phyloP scores from a whole-genome alignment of 2,888 invertebrate species.

The Epistrophella euchroma region DNA sequence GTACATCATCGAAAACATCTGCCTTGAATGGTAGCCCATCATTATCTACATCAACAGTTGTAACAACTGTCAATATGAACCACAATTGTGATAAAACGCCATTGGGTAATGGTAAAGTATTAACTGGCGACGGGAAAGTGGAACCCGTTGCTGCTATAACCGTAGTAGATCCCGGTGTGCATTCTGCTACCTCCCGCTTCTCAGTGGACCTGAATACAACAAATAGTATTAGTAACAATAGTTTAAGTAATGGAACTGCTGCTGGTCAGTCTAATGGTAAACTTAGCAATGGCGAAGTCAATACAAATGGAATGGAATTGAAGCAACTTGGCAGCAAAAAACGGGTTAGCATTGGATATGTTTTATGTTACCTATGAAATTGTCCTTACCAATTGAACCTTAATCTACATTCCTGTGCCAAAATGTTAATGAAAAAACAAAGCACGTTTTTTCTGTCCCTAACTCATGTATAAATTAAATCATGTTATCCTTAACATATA shows the following conservation, averaged over 20 bases:
- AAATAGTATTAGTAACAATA: conserved; percentile 77
- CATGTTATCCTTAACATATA: conserved; percentile 25
- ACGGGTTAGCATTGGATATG: conserved; percentile 81
- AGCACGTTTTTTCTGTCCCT: conserved; percentile 41
- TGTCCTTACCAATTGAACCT: conserved; percentile 47
- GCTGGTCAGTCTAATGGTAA: conserved; percentile 78
- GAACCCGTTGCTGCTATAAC: conserved; percentile 20
- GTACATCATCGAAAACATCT: conserved; percentile 18
- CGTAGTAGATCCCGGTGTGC: conserved; percentile 60
- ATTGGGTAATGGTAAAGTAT: conserved; percentile 42
- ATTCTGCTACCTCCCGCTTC: conserved; percentile 65
- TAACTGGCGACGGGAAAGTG: background rate
- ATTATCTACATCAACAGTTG: conserved; percentile 46
- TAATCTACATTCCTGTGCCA: conserved; percentile 33
- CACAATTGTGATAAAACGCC: conserved; percentile 63
- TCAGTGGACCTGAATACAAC: conserved; percentile 70
- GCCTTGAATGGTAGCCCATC: conserved; percentile 56
- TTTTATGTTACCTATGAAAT: conserved; percentile 40
- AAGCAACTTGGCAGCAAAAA: conserved; percentile 81
- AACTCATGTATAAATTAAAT: conserved; percentile 26
- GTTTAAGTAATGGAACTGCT: conserved; percentile 76
- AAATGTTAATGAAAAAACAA: conserved; percentile 11
- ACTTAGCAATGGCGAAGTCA: conserved; percentile 66
- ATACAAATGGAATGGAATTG: conserved; percentile 77
- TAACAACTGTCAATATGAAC: conserved; percentile 32